Base-by-base conservation (phyloP, 2,797 vertebrate genomes). In the Malacoraja senta region DNA sequence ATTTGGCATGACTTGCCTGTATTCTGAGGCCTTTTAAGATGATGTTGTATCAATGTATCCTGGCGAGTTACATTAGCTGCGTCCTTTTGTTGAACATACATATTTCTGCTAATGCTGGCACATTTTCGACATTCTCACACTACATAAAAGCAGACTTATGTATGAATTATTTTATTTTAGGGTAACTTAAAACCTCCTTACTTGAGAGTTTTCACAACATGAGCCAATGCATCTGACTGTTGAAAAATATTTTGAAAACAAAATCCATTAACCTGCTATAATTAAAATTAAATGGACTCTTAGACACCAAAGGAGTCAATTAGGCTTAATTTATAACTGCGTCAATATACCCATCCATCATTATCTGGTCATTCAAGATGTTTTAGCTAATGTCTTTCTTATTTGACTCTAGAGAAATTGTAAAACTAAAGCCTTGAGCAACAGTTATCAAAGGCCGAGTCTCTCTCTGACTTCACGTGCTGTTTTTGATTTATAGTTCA, bases 1-100 rank as follows among this genome's bases (percentile, higher is more conserved):
- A 94, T 94, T 94, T 95, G 94, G 94, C 94, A 94, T 94, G 94
- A 44, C 93, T 94, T 94, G 91, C 35, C 83, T 91, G 84, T 53
- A 65, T 94, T 93, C 81, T 81, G 84, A 74, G 71, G 90, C 35
- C 71, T 92, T 92, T 92, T 92, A 76, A 92, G 90, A 92, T 92
- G 72, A 92, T 92, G 71, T 91, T 74, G 35, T 53, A 91, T 76
- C 71, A 76, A 53, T 29, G 38, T 53, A 76, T 38, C 68, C 32
- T 74, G 68, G 90, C 35, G 29, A 74, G 35, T 91, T 91, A 91
- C 21, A 29, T 29, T 91, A 44, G 68, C 71, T 74, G 90, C 26
- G 9, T 10, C 21, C 12, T 91, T 91, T 91, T 91, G 74, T 74
- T 91, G 90, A 91, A 74, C 38, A 53, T 91, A 74, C 71, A 91